Base-by-base conservation (phyloP, 2,888 invertebrate species). In the Orthonevra nobilis region DNA sequence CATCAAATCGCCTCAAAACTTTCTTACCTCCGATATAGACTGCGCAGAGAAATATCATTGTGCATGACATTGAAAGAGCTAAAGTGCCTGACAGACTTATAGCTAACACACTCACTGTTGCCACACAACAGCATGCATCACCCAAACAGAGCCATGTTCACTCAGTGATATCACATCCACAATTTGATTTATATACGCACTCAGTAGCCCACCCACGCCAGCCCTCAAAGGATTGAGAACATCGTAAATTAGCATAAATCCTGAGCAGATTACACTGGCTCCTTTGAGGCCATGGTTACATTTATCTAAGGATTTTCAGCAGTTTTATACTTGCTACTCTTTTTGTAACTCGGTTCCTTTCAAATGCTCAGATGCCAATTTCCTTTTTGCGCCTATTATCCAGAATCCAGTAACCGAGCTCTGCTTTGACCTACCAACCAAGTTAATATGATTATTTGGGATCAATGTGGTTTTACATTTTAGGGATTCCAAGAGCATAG, bases 191-290 rank as follows among this genome's bases (percentile, higher is more conserved):
- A 68, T 68, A 44, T 6, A 36, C 20, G 28, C 42, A 64, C 36
- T 40, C 20, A 23, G 28, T 23, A 36, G 26, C 32, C 19, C 32
- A 23, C 42, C 28, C 19, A 6, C 30, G 12, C n/a, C n/a, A n/a
- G n/a, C 19, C 46, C 20, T 15, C 15, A 52, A 68, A 54, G 50
- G 50, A 36, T 42, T 46, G 44, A 61, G 52, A 32, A 38, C 46
- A 60, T 68, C 60, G 52, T 68, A 74, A 74, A 74, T 74, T 68
- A 74, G 60, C 60, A 68, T 68, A 68, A 61, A 74, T 74, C 66
- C 68, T 26, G 12, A 30, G 26, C 46, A 54, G 68, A 68, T 60
- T 68, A 60, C 68, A 60, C 9, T 38, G 58, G 34, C 30, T 32
- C 38, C 60, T 20, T 54, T 54, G 44, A 66, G 52, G 60, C 68